Evolutionary conservation across 37 sponge, comb jelly and placozoan species (phyloP).

Genomic region (Spongilla lacustris): DNA sequence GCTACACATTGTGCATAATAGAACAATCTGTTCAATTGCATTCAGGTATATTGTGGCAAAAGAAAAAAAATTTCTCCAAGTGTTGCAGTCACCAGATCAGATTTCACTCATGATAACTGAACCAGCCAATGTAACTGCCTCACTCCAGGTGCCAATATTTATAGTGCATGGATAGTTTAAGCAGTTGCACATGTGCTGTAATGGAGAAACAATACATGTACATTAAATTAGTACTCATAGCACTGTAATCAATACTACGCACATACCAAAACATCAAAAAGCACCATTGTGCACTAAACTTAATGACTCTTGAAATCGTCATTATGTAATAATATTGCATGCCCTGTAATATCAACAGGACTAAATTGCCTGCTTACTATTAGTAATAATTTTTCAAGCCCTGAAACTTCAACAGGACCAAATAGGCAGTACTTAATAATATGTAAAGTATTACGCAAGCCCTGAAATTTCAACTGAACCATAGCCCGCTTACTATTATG

Average conservation of each 20-base stretch:
- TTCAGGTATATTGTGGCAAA: not conserved
- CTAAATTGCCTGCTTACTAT: not conserved
- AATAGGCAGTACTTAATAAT: not conserved
- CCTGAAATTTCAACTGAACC: too few species aligned
- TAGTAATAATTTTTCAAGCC: not conserved
- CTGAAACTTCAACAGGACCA: not conserved
- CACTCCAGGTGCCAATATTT: slow-evolving; percentile 1
- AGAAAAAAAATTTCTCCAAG: not conserved
- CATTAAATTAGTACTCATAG: slow-evolving; percentile 1
- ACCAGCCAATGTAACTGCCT: slow-evolving; percentile 1
- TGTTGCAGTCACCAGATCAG: not conserved
- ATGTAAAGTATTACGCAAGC: not conserved
- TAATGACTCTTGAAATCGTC: not conserved
- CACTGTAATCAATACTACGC: slow-evolving; percentile 1
- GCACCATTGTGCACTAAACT: not conserved
- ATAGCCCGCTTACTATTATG: too few species aligned
- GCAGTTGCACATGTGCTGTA: slow-evolving; percentile 1
- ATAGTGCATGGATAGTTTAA: not conserved
- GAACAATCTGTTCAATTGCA: not conserved
- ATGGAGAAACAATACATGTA: slow-evolving; percentile 1
- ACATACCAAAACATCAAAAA: not conserved
- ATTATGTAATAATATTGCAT: not conserved
- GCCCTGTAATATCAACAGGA: not conserved
- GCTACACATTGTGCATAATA: not conserved
- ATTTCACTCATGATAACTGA: slow-evolving; percentile 1